Percentiles rank a stretch among this genome's conserved stretches.
These are phyloP conservation scores for Pegoplata infirma DNA, from an alignment of 2,888 invertebrate species.

Conservation along the genomic window DNA sequence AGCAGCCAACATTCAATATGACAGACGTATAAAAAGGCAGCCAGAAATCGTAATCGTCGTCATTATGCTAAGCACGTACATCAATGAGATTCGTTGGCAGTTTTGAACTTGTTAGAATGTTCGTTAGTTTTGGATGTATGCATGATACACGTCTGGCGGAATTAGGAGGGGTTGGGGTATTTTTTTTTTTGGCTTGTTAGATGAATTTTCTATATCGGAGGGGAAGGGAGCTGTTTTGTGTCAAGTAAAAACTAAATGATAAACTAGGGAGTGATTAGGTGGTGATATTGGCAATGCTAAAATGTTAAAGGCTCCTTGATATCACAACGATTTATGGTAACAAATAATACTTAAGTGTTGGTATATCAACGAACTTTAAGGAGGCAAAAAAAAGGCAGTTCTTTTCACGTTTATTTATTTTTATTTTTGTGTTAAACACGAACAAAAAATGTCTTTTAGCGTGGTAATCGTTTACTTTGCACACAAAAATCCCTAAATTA, in stretches of 20 bases:
- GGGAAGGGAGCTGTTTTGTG: no score
- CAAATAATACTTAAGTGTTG: constrained; percentile 39
- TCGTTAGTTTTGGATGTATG: constrained; percentile 25
- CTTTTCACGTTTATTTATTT: neutral
- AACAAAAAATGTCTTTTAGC: constrained; percentile 16
- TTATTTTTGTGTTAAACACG: neutral
- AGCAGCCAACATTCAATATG: constrained; percentile 19
- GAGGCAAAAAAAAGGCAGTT: neutral
- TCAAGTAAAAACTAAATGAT: constrained; percentile 16
- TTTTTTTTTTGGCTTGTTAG: no score
- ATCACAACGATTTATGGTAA: constrained; percentile 39
- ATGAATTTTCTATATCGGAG: no score
- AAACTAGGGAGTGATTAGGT: constrained; percentile 39
- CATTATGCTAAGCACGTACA: constrained; percentile 57
- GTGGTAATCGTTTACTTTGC: constrained; percentile 25
- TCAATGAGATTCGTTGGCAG: constrained; percentile 56
- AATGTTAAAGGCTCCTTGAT: constrained; percentile 18
- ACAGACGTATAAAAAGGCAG: constrained; percentile 31
- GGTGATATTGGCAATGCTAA: neutral
- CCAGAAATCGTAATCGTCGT: constrained; percentile 31
- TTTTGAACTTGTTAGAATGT: constrained; percentile 48
- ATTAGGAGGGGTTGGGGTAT: neutral
- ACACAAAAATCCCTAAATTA: constrained; percentile 26
- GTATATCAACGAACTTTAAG: neutral
- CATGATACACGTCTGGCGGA: constrained; percentile 1